Evolutionary conservation across 2,797 vertebrate genomes (phyloP), one percentile per base, ranked within the genome.

Genomic region (Falco cherrug): DNA sequence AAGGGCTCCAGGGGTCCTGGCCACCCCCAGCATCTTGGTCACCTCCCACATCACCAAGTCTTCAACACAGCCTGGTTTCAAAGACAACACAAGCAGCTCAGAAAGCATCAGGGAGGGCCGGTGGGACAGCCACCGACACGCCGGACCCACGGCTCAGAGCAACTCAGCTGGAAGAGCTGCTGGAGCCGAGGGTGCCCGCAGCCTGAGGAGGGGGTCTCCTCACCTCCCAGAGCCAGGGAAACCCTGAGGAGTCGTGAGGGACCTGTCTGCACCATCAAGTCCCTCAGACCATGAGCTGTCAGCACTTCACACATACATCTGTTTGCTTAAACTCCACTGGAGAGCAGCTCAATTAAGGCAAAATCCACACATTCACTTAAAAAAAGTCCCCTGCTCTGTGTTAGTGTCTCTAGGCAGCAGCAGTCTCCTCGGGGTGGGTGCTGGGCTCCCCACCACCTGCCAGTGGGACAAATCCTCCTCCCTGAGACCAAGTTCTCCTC

Each of bases 131-230:
- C 39, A 1, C 1, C 8, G 56, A 9, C 13, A 6, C 25, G 6
- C 50, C 15, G 3, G 4, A 13, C 10, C 45, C 13, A 5, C 2
- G 3, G 84, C 1, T 10, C 2, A 0, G 57, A 45, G 61, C 8
- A 6, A 4, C 16, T 21, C 48, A 5, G 6, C 48, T 26, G 57
- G 54, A 73, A 47, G 4, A 48, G 64, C 57, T 13, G 33, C 88
- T 57, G 1, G 0, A 64, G 54, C 54, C 28, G 35, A 43, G 60
- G 43, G 43, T 1, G 18, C 51, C 51, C 17, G 45, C 45, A 45
- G 50, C 56, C 21, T 15, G 6, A 14, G 57, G 53, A 26, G 33
- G 80, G 50, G 21, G 15, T 21, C 50, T 61, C 19, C 9, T 29
- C 0, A 18, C 29, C 39, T 41, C 41, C 19, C 7, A 14, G 10